Conservation (phyloP, 2,113 vertebrate genomes). For the Ibidorhyncha struthersii region DNA sequence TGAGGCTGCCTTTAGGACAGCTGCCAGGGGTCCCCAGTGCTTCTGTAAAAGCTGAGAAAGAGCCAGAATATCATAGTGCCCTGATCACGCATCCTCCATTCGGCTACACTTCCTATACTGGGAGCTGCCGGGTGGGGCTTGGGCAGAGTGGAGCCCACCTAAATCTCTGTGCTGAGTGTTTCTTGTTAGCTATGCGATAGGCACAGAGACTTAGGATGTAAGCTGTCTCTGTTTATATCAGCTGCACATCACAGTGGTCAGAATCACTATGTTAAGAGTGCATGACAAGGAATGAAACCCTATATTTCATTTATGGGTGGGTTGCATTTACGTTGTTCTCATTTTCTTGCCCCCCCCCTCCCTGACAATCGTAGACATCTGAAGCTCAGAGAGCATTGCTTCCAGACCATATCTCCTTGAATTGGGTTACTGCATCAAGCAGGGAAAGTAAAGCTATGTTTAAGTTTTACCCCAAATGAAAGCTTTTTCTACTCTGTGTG, state of each 20-base stretch:
- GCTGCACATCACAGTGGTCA: background rate
- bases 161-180: background rate
- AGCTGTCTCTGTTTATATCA: background rate
- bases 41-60: background rate
- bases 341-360: background rate
- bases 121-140: background rate
- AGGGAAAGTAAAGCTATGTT: background rate
- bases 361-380: background rate
- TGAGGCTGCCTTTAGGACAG: background rate
- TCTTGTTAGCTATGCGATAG: background rate
- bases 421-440: background rate
- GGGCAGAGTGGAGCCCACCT: background rate
- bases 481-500: background rate
- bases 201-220: background rate
- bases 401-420: background rate
- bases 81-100: rapidly evolving
- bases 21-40: background rate
- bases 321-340: background rate
- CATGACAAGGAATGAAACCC: background rate
- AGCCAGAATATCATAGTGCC: background rate
- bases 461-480: constrained; percentile 25
- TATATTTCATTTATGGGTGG: background rate
- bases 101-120: background rate
- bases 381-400: background rate
- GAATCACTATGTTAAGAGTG: background rate